These are phyloP conservation scores for Arctocebus calabarensis DNA, from an alignment of 2,797 vertebrate genomes.

Conservation along the genomic window DNA sequence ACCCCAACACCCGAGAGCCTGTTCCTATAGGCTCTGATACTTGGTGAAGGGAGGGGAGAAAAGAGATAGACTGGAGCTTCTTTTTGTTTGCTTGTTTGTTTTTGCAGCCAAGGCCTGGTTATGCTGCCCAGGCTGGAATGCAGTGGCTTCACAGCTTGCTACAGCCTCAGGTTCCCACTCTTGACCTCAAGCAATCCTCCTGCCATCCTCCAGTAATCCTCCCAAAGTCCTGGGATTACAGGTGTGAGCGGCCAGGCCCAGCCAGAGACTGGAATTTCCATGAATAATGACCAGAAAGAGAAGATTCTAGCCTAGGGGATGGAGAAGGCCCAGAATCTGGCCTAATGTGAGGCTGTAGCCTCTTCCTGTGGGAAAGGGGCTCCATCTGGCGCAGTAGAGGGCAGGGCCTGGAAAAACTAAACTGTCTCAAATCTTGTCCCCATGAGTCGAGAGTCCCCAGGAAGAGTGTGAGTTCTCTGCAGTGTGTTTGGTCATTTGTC, in stretches of 20 bases:
- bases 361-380: background rate
- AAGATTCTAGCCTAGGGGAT: too few relatives aligned
- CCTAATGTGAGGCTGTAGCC: background rate
- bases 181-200: background rate
- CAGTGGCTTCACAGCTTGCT: background rate
- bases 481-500: background rate
- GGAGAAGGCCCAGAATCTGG: background rate
- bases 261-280: background rate
- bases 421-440: background rate
- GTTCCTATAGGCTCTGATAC: background rate
- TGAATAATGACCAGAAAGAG: background rate
- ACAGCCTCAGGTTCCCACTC: background rate
- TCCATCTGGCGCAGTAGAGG: rapidly evolving
- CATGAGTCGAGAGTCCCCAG: background rate
- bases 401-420: background rate
- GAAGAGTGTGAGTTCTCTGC: background rate
- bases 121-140: background rate
- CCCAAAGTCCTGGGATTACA: background rate
- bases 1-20: background rate
- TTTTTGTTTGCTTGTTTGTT: background rate
- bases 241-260: background rate
- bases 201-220: background rate
- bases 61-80: background rate
- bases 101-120: background rate
- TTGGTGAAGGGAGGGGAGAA: rapidly evolving